Evolutionary conservation across 1,140 invertebrate genomes (phyloP).

Genomic region (Octopus bimaculoides): DNA sequence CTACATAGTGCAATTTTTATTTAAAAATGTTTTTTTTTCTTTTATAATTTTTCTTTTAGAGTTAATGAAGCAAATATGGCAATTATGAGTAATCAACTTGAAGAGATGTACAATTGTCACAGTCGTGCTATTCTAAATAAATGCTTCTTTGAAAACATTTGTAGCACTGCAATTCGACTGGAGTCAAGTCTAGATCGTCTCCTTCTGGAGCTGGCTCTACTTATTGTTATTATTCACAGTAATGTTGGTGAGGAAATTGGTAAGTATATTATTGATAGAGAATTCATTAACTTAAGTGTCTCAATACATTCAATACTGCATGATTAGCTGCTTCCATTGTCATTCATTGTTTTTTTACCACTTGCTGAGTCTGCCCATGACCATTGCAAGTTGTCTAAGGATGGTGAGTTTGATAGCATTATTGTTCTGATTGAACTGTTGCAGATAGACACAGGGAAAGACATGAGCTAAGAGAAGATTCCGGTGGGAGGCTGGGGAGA

Average conservation of each 20-base stretch:
- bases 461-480: too few relatives aligned
- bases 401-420: too few relatives aligned
- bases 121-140: not conserved
- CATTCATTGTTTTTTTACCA: too few relatives aligned
- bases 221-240: not conserved
- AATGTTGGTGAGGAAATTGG: not conserved
- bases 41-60: not conserved
- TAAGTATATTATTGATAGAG: not conserved
- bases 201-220: not conserved
- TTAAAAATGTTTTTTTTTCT: not conserved
- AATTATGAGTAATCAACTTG: not conserved
- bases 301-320: too few relatives aligned
- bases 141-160: not conserved
- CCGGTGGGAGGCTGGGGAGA: too few relatives aligned
- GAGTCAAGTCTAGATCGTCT: not conserved
- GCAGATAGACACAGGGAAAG: too few relatives aligned
- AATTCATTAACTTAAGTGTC: too few relatives aligned
- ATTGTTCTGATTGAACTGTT: too few relatives aligned
- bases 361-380: too few relatives aligned
- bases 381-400: too few relatives aligned
- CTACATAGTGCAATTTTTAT: not conserved
- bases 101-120: not conserved
- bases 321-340: too few relatives aligned
- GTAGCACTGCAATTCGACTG: not conserved
- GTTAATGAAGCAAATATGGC: slow-evolving; percentile 4